phyloP scores from a whole-genome alignment of 53 echinoderm and acorn worm species.

The Hippasteria phrygiana region DNA sequence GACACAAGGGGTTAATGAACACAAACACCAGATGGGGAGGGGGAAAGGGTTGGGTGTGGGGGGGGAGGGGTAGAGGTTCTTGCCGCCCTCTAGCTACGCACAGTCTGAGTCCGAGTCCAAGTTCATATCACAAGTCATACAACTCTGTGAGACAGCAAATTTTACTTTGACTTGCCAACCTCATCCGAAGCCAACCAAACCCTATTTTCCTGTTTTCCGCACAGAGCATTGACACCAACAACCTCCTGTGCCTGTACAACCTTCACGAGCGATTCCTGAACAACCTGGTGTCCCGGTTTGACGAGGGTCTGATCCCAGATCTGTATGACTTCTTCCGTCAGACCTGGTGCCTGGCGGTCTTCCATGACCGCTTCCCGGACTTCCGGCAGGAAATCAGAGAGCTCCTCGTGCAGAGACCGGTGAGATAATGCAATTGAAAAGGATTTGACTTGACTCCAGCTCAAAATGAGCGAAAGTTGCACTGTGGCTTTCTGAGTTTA shows the following conservation, averaged over 20 bases:
- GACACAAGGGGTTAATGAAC: too few relatives aligned
- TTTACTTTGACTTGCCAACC: too few relatives aligned
- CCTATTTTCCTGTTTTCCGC: neutral
- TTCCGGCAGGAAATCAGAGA: slow-evolving; percentile 96
- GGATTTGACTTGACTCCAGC: neutral
- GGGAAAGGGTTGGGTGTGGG: too few relatives aligned
- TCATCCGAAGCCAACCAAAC: too few relatives aligned
- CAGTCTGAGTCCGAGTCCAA: too few relatives aligned
- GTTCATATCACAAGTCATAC: too few relatives aligned
- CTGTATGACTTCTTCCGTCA: slow-evolving; percentile 92
- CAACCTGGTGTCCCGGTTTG: slow-evolving; percentile 91
- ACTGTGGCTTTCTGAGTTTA: too few relatives aligned
- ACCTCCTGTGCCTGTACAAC: slow-evolving; percentile 93
- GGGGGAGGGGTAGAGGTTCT: too few relatives aligned
- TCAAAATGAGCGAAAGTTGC: too few relatives aligned
- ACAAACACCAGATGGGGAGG: too few relatives aligned
- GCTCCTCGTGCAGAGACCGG: slow-evolving; percentile 92
- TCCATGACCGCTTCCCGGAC: slow-evolving; percentile 97
- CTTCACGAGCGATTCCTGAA: slow-evolving; percentile 97
- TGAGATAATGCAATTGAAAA: slow-evolving; percentile 58
- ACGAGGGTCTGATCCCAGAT: slow-evolving; percentile 90
- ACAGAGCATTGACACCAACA: slow-evolving; percentile 88
- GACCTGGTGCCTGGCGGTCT: slow-evolving; percentile 94
- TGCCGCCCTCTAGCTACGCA: too few relatives aligned
- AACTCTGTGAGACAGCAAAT: too few relatives aligned